A percentile compares a stretch with the other conserved stretches of the same genome.
Conservation (phyloP, 2,888 invertebrate species). For the Anorthoa munda region DNA sequence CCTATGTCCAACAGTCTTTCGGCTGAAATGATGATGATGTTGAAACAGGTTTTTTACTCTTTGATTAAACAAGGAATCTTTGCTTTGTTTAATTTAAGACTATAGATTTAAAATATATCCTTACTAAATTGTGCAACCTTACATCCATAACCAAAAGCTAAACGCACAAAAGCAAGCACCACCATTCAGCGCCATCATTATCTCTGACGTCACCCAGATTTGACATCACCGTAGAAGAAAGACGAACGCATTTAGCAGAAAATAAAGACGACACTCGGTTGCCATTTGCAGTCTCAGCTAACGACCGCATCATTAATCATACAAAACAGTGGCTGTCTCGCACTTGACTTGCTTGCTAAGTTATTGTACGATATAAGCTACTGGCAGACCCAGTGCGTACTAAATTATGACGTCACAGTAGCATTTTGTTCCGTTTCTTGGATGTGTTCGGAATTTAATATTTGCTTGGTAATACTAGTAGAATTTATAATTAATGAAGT, state of each 20-base stretch:
- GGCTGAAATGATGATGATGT: no score
- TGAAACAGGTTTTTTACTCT: no score
- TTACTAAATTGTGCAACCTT: neutral
- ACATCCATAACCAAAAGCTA: slow-evolving; percentile 55
- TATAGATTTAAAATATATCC: neutral
- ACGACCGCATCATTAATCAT: slow-evolving; percentile 85
- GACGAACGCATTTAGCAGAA: slow-evolving; percentile 78
- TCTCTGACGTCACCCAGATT: slow-evolving; percentile 70
- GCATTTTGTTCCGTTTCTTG: slow-evolving; percentile 35
- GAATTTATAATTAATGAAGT: neutral
- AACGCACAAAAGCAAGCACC: slow-evolving; percentile 50
- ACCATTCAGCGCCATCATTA: slow-evolving; percentile 54
- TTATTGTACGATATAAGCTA: slow-evolving; percentile 71
- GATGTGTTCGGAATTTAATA: slow-evolving; percentile 22
- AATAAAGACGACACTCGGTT: slow-evolving; percentile 81
- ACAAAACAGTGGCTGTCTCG: slow-evolving; percentile 79
- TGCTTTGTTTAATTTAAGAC: no score
- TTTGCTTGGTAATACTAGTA: neutral
- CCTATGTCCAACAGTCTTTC: no score
- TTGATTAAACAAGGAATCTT: no score
- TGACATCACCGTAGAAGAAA: slow-evolving; percentile 69
- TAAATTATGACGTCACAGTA: slow-evolving; percentile 58
- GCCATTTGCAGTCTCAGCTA: slow-evolving; percentile 82
- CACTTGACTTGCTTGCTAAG: slow-evolving; percentile 74
- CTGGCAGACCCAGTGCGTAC: slow-evolving; percentile 65